These are phyloP conservation scores for Sclerodermus sp. DNA, from an alignment of 2,888 invertebrate species.

Conservation along the genomic window DNA sequence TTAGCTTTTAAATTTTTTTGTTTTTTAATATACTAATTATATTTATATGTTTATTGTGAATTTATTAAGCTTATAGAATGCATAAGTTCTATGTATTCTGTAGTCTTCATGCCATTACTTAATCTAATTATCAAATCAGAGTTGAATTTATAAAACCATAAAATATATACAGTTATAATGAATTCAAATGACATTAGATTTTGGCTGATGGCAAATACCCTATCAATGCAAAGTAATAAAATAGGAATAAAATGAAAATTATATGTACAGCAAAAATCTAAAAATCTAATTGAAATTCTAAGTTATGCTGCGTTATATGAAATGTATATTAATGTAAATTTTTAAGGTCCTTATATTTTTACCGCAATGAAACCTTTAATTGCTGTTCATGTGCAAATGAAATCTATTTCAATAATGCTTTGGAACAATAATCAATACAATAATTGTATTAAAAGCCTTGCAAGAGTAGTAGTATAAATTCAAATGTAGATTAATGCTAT, in stretches of 20 bases:
- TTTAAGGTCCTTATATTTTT: constrained; percentile 28
- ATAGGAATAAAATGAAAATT: constrained; percentile 15
- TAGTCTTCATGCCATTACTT: too few relatives aligned
- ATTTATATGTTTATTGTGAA: too few relatives aligned
- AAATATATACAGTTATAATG: constrained; percentile 13
- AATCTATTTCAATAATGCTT: constrained; percentile 24
- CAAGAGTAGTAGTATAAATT: constrained; percentile 16
- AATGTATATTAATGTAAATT: constrained; percentile 8
- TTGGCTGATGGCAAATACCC: constrained; percentile 26
- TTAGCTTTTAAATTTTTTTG: too few relatives aligned
- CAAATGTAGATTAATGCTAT: constrained; percentile 21
- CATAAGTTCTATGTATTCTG: too few relatives aligned
- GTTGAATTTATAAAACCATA: constrained; percentile 15
- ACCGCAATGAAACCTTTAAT: constrained; percentile 13
- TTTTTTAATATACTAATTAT: constrained; percentile 12
- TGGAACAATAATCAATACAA: constrained; percentile 32
- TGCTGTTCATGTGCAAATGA: constrained; percentile 12
- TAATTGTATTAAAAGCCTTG: constrained; percentile 28
- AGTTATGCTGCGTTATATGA: constrained; percentile 26
- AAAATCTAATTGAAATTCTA: constrained; percentile 17
- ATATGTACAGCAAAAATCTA: constrained; percentile 8
- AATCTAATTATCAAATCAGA: too few relatives aligned
- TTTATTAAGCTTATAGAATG: too few relatives aligned
- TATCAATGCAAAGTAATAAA: constrained; percentile 28
- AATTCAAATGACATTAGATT: constrained; percentile 33